Evolutionary conservation across 2,113 vertebrate species (phyloP).

Genomic region (Neogobius melanostomus): DNA sequence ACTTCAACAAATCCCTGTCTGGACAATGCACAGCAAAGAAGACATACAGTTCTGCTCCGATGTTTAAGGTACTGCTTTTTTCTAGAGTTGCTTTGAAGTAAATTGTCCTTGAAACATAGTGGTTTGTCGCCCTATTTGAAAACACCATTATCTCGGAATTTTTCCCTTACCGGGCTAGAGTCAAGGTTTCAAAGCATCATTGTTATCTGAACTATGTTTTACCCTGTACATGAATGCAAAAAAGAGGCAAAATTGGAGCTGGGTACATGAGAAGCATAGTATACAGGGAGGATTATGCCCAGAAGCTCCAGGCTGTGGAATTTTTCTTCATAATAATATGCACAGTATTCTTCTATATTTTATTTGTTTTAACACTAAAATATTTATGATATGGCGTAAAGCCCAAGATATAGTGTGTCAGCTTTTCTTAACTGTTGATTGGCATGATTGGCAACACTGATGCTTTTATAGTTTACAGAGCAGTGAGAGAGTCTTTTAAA

Average conservation of each 20-base stretch:
- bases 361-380: slow-evolving; percentile 4
- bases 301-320: not conserved
- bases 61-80: not conserved
- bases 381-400: slow-evolving; percentile 1
- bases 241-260: not conserved
- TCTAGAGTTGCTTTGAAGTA: not conserved
- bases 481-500: not conserved
- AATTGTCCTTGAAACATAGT: not conserved
- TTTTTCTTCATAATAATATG: too few relatives aligned
- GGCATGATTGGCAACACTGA: not conserved
- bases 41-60: not conserved
- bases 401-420: not conserved
- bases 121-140: not conserved
- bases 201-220: not conserved
- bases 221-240: slow-evolving; percentile 3
- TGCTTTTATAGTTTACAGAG: not conserved
- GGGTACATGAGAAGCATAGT: slow-evolving; percentile 2
- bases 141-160: not conserved
- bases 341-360: slow-evolving; percentile 2
- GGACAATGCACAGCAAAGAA: slow-evolving; percentile 20
- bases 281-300: not conserved
- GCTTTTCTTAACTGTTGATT: not conserved
- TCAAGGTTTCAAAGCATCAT: not conserved
- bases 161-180: not conserved
- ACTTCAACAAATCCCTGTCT: slow-evolving; percentile 27